Base-by-base conservation (phyloP, 2,113 vertebrate genomes). In the Dermatemys mawii region DNA sequence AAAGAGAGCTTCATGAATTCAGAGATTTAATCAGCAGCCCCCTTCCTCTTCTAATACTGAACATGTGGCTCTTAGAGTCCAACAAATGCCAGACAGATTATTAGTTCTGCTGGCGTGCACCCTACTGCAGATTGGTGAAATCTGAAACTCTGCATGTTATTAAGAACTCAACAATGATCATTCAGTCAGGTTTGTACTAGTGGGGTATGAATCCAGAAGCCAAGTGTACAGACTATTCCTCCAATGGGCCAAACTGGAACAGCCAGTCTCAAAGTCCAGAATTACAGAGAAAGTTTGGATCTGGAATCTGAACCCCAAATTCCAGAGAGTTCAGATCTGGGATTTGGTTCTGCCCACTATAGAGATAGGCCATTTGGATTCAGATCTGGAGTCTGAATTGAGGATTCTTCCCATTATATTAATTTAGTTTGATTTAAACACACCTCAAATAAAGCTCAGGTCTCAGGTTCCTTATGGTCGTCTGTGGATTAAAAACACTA, bases 1-100 rank as follows among this genome's bases (percentile, higher is more conserved):
- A 83, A 75, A 17, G 1, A 0, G 0, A 53, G 22, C 54, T 49
- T 16, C 86, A 79, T 78, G 50, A 90, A 22, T 46, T 22, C 63
- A 0, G 49, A 80, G 32, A 1, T 3, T 60, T 83, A 51, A 11
- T 82, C 81, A 84, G 24, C 89, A 12, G 83, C 1, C 54, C 76
- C 48, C 87, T 53, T n/a, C 38, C 88, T 83, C 27, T 54, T 49
- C 60, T 55, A 0, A 63, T 1, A 2, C 32, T 1, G 50, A 50
- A 26, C 24, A 26, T 44, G 24, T 41, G 10, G 41, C 70, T 11
- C 5, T 44, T 7, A 44, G 38, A 44, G 44, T 50, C 54, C 84
- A 10, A 27, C 32, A 41, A 81, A 54, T 4, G 57, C 35, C 50
- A 21, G 14, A 35, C 41, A 1, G 32, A 85, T 78, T 1, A n/a